phyloP scores from a whole-genome alignment of 1,140 invertebrate genomes.

The Drosophila kurseongensis region DNA sequence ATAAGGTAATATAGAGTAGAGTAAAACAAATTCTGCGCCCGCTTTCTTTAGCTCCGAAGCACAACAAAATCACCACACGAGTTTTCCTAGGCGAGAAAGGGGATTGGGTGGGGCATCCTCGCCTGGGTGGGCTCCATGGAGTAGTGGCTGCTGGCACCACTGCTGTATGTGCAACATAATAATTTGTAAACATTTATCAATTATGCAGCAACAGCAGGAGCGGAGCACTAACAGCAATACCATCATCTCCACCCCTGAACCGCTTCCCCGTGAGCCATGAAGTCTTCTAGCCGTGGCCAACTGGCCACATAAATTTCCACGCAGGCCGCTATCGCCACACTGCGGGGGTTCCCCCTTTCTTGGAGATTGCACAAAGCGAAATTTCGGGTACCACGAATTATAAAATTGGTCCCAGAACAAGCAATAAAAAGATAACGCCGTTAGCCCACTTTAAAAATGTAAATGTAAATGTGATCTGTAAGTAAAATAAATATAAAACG shows the following conservation, averaged over 20 bases:
- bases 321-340: slow-evolving; percentile 51
- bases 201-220: slow-evolving; percentile 75
- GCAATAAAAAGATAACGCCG: too few relatives aligned
- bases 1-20: slow-evolving; percentile 11
- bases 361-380: slow-evolving; percentile 5
- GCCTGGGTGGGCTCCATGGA: slow-evolving; percentile 60
- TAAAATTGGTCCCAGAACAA: too few relatives aligned
- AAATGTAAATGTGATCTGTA: too few relatives aligned
- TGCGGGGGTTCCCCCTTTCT: slow-evolving; percentile 26
- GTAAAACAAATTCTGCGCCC: slow-evolving; percentile 9
- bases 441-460: too few relatives aligned
- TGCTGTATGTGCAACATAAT: slow-evolving; percentile 75
- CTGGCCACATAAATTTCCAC: slow-evolving; percentile 78
- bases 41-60: slow-evolving; percentile 44
- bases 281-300: slow-evolving; percentile 32
- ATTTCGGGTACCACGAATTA: not conserved
- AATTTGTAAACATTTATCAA: slow-evolving; percentile 83
- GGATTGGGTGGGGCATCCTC: slow-evolving; percentile 23
- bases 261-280: not conserved
- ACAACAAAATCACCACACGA: slow-evolving; percentile 17
- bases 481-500: too few relatives aligned
- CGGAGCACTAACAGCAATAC: slow-evolving; percentile 49
- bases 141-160: slow-evolving; percentile 2
- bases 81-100: slow-evolving; percentile 5
- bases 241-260: slow-evolving; percentile 1